Base-by-base conservation (phyloP, 1,140 invertebrate genomes). In the Medauroidea extradentata region DNA sequence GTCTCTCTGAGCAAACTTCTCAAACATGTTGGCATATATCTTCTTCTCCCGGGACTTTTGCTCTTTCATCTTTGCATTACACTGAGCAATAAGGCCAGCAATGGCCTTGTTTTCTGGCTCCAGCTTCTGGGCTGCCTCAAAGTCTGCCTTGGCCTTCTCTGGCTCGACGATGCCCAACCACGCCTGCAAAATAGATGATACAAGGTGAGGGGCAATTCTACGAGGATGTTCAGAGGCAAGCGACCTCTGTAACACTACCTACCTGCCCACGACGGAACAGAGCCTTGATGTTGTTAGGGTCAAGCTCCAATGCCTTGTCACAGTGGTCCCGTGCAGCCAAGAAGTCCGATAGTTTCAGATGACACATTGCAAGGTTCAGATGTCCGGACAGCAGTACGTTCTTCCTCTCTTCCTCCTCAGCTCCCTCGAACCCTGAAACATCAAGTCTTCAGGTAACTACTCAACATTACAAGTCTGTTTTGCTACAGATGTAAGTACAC, bases 21-120 rank as follows among this genome's bases (percentile, higher is more conserved):
- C 86, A 72, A 99, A 98, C 92, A 99, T 97, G 72, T 94, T 95
- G 2, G 86, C 86, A 75, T 96, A 99, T 11, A 93, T 79, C 67
- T 90, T 86, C 78, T 94, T 96, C 71, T 98, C 95, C 63, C 86
- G 86, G 41, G 84, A 78, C 54, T 85, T 79, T 62, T 90, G 84
- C 60, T 89, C 82, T 73, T 89, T 89, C 3, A 96, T 81, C 48
- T 86, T 81, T 56, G 85, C 79, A 52, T 85, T 84, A 73, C 91
- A 94, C 18, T 87, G 66, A 1, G 79, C 69, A 16, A 94, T 76
- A 70, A 95, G 88, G 68, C 90, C 86, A 18, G 81, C 79, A 0
- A 94, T 95, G 11, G 93, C 93, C 78, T 84, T 84, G 71, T 94
- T 94, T 19, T 82, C 83, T 2, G 90, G 84, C 77, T 96, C 90